Percentiles rank a stretch among this genome's conserved stretches.
Conservation (phyloP, 2,113 vertebrate genomes). For the Jaculus jaculus region DNA sequence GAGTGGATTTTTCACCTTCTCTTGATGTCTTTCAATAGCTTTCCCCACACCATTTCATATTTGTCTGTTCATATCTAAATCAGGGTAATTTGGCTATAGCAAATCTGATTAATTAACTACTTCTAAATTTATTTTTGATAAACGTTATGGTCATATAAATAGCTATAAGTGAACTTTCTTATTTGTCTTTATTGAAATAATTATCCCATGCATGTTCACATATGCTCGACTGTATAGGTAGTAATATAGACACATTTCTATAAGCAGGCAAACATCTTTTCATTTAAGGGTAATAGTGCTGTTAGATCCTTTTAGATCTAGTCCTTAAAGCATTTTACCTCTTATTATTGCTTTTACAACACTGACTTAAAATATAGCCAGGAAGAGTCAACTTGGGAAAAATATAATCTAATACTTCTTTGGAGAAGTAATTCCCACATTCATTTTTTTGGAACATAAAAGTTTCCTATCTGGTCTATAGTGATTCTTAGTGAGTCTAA, state of each 20-base stretch:
- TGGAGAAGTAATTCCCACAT: constrained; percentile 46
- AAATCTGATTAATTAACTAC: background rate
- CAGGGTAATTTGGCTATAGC: background rate
- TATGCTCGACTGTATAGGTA: background rate
- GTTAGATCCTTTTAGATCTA: too few relatives aligned
- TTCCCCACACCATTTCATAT: background rate
- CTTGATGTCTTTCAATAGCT: background rate
- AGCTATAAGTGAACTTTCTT: background rate
- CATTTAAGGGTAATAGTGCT: background rate
- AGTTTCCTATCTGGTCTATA: constrained; percentile 45
- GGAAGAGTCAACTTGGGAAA: constrained; percentile 49
- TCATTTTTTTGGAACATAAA: constrained; percentile 52
- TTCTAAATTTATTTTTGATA: background rate
- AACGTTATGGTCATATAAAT: background rate
- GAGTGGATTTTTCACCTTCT: background rate
- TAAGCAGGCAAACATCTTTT: background rate
- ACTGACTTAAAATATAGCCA: constrained; percentile 40
- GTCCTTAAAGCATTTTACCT: background rate
- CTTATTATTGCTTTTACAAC: background rate
- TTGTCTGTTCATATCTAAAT: background rate
- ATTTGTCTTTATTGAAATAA: background rate
- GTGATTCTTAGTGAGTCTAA: constrained; percentile 20
- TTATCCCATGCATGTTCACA: background rate
- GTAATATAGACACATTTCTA: background rate
- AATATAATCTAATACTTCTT: constrained; percentile 49